Evolutionary conservation across 1,140 invertebrate genomes (phyloP).

Genomic region (Drosophila sulfurigaster): DNA sequence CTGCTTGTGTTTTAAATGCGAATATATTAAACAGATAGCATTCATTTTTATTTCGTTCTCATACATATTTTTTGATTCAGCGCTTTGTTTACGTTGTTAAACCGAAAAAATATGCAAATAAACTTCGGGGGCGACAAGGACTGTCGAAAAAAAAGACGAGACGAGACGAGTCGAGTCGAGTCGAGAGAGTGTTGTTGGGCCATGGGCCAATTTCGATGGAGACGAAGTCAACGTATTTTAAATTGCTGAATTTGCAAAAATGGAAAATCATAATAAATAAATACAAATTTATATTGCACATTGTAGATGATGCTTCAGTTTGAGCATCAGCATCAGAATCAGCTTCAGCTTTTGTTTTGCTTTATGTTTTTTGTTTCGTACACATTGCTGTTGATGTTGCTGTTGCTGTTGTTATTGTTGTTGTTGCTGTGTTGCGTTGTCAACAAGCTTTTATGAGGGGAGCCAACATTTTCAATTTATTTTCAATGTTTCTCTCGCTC

Average conservation of each 20-base stretch:
- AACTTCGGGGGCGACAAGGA: neutral
- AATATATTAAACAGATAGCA: conserved; percentile 53
- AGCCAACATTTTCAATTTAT: conserved; percentile 75
- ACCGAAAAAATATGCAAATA: conserved; percentile 50
- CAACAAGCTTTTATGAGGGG: conserved; percentile 63
- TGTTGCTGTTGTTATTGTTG: conserved; percentile 1
- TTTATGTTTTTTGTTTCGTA: conserved; percentile 12
- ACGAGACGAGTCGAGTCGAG: too few relatives aligned
- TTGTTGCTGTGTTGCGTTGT: conserved; percentile 51
- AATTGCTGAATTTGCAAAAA: conserved; percentile 58
- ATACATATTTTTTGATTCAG: neutral
- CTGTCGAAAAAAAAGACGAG: conserved; percentile 16
- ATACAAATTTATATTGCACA: conserved; percentile 73
- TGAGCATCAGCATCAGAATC: neutral
- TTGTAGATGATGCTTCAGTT: conserved; percentile 49
- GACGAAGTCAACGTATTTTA: conserved; percentile 45
- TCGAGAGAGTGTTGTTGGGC: conserved; percentile 6
- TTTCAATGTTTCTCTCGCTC: conserved; percentile 69
- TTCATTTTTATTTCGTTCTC: conserved; percentile 18
- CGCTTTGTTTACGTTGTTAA: conserved; percentile 50
- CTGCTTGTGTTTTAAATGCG: conserved; percentile 34
- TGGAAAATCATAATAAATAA: conserved; percentile 80
- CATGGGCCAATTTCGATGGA: conserved; percentile 61
- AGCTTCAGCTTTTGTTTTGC: conserved; percentile 14
- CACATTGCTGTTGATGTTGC: conserved; percentile 11